These are phyloP conservation scores for Chromoteleia sp. DNA, from an alignment of 2,888 invertebrate species.

Conservation along the genomic window DNA sequence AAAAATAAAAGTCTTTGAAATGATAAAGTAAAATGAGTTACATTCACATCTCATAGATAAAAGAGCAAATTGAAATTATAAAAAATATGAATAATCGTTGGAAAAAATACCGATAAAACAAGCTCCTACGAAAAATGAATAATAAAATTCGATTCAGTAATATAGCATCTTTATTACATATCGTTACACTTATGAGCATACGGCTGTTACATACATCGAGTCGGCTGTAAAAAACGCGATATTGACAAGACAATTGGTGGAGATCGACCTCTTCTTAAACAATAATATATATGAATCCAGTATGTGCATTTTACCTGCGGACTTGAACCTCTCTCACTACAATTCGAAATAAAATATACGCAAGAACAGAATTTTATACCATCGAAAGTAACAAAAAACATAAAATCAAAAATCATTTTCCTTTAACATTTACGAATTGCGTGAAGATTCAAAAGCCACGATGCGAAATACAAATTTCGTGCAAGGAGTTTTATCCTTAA, in stretches of 20 bases:
- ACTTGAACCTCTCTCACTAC: conserved; percentile 37
- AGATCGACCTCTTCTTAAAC: conserved; percentile 68
- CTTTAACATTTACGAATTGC: conserved; percentile 27
- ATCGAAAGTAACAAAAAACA: too few relatives aligned
- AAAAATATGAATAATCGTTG: too few relatives aligned
- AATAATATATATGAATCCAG: conserved; percentile 48
- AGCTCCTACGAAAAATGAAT: conserved; percentile 31
- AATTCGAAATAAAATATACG: conserved; percentile 39
- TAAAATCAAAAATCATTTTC: too few relatives aligned
- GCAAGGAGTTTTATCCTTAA: conserved; percentile 25
- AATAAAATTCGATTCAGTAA: conserved; percentile 41
- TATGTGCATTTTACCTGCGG: conserved; percentile 57
- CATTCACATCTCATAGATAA: too few relatives aligned
- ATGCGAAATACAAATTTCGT: conserved; percentile 35
- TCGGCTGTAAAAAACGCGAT: conserved; percentile 65
- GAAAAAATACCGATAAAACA: background rate
- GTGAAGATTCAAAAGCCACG: conserved; percentile 41
- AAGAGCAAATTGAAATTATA: too few relatives aligned
- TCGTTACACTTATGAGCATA: conserved; percentile 61
- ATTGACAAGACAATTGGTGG: conserved; percentile 68
- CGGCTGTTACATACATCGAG: conserved; percentile 65
- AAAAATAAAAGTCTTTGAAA: background rate
- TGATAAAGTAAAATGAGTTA: too few relatives aligned
- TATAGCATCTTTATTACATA: conserved; percentile 66
- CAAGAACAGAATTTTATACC: too few relatives aligned